Evolutionary conservation across 2,113 vertebrate species (phyloP).

Genomic region (Elephantulus edwardii): DNA sequence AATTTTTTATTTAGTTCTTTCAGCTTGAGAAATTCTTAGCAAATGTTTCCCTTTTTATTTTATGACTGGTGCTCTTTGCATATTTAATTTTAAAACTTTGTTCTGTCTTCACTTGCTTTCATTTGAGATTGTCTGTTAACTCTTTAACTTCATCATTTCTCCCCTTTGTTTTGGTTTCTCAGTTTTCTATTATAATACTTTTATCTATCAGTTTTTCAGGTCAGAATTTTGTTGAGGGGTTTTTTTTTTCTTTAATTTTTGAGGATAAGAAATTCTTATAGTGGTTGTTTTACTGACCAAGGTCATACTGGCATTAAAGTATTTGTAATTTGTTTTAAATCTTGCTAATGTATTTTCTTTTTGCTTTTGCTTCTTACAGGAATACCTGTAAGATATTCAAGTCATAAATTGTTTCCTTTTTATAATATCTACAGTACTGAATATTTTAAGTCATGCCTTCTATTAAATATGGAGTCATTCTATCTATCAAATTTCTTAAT

Average conservation of each 20-base stretch:
- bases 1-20: too few relatives aligned
- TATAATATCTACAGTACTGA: background rate
- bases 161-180: too few relatives aligned
- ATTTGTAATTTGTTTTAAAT: background rate
- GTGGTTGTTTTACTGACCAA: background rate
- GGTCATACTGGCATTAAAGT: background rate
- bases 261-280: background rate
- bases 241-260: background rate
- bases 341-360: background rate
- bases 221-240: background rate
- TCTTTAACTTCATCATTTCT: too few relatives aligned
- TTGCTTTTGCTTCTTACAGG: constrained; percentile 14
- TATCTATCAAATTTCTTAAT: background rate
- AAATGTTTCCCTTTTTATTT: too few relatives aligned
- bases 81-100: too few relatives aligned
- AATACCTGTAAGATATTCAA: background rate
- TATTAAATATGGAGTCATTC: background rate
- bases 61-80: too few relatives aligned
- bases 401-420: background rate
- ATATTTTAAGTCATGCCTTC: background rate
- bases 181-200: too few relatives aligned
- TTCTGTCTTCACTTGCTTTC: too few relatives aligned
- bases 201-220: background rate
- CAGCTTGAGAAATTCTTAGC: too few relatives aligned
- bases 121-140: too few relatives aligned